Conservation (phyloP, 2,888 invertebrate genomes). For the Prostheceraeus crozeri region DNA sequence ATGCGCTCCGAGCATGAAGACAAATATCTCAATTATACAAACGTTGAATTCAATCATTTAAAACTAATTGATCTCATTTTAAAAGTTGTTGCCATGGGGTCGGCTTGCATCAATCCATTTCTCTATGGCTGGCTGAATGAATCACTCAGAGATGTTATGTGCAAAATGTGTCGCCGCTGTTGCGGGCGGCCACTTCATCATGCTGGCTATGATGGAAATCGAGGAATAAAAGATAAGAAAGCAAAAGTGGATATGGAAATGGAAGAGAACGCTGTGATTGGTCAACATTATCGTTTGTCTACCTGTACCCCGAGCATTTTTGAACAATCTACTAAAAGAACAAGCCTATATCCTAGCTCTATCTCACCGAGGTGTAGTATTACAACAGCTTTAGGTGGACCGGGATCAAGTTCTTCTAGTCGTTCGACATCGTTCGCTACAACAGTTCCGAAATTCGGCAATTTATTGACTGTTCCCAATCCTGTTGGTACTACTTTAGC, state of each 20-base stretch:
- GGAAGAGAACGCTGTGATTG: not conserved
- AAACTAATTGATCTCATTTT: slow-evolving; percentile 30
- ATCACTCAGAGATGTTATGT: slow-evolving; percentile 28
- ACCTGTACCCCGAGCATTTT: not conserved
- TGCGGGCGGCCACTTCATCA: not conserved
- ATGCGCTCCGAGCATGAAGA: too few relatives aligned
- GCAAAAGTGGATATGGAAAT: not conserved
- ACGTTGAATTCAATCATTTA: not conserved
- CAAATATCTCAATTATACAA: not conserved
- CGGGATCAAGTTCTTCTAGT: too few relatives aligned
- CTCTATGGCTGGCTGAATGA: slow-evolving; percentile 38
- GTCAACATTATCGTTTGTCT: not conserved
- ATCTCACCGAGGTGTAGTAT: too few relatives aligned
- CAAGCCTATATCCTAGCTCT: slow-evolving; percentile 22
- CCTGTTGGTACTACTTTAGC: too few relatives aligned
- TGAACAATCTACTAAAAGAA: slow-evolving; percentile 18
- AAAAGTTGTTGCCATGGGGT: slow-evolving; percentile 32
- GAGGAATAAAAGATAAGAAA: not conserved
- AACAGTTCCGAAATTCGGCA: too few relatives aligned
- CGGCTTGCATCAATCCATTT: slow-evolving; percentile 34
- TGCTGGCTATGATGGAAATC: not conserved
- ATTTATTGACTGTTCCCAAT: too few relatives aligned
- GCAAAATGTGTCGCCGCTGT: not conserved
- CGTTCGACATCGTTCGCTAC: too few relatives aligned
- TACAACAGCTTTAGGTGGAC: too few relatives aligned